Evolutionary conservation across 1,140 invertebrate species (phyloP).

Genomic region (Oreohelix idahoensis): DNA sequence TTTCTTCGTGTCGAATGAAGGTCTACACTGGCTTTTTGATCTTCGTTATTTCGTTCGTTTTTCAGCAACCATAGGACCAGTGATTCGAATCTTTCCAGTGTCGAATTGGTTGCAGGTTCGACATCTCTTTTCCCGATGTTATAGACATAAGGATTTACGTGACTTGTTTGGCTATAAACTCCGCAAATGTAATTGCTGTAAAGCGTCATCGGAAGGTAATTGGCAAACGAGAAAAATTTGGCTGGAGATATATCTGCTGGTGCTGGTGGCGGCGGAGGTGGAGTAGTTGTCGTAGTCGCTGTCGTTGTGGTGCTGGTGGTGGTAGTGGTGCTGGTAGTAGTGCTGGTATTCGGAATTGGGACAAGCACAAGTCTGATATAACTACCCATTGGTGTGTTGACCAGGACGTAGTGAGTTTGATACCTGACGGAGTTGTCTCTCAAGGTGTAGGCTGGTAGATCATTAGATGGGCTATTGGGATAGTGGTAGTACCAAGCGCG

Average conservation of each 20-base stretch:
- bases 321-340: background rate
- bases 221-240: conserved; percentile 2
- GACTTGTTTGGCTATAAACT: background rate
- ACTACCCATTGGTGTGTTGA: background rate
- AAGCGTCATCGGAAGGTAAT: background rate
- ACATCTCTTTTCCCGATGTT: background rate
- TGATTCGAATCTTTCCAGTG: background rate
- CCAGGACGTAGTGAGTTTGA: background rate
- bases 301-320: background rate
- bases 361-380: background rate
- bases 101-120: background rate
- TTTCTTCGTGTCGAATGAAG: no score
- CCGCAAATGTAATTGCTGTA: conserved; percentile 26
- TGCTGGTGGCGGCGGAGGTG: background rate
- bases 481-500: background rate
- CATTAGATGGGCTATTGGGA: background rate
- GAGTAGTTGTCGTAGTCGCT: background rate
- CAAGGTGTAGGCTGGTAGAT: background rate
- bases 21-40: background rate
- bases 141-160: background rate
- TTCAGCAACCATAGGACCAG: background rate
- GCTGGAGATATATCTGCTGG: background rate
- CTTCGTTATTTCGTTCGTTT: background rate
- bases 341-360: background rate
- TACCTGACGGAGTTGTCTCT: background rate